Evolutionary conservation across 2,113 vertebrate species (phyloP), one percentile per base, ranked within the genome.

Genomic region (Taxidea taxus): DNA sequence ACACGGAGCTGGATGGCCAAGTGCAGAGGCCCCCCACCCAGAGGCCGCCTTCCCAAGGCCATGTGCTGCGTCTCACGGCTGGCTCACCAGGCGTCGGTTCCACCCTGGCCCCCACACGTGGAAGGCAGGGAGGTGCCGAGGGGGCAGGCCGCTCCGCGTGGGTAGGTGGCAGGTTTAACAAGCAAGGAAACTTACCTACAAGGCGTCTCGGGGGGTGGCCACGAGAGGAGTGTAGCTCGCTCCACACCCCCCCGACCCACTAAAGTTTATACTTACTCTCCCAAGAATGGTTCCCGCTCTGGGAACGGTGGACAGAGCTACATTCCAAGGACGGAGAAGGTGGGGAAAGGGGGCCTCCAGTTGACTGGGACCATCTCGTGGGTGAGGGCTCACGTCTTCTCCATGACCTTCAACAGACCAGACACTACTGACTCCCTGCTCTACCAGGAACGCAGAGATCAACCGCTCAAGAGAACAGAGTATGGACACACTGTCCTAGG

Each of bases 61-160:
- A 1, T 8, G 34, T n/a, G 42, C 44, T 85, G 31, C 60, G n/a
- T n/a, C n/a, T 47, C 29, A 6, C 23, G 60, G 31, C 31, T n/a
- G 31, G 20, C 62, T 37, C 13, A 0, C 66, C n/a, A 4, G 2
- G 11, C 7, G 18, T 21, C 20, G 14, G 64, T 16, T n/a, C 66
- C n/a, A 25, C 2, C 0, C 37, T 3, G 5, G 21, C 21, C 68
- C 37, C 68, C 3, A 42, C 6, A 4, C 6, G 0, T 12, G 39
- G 10, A 14, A 27, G 12, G 37, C 39, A 42, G 70, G 70, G 16
- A 6, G 51, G 51, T 51, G 51, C 51, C 4, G 1, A 51, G 51
- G 49, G 0, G 15, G 44, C 44, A 47, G 44, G 51, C 51, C 16
- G 1, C 51, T 42, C 70, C 23, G 2, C 6, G 3, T 2, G 12